Evolutionary conservation across 1,140 invertebrate species (phyloP), one percentile per base, ranked within the genome.

Genomic region (Cryptotermes secundus): DNA sequence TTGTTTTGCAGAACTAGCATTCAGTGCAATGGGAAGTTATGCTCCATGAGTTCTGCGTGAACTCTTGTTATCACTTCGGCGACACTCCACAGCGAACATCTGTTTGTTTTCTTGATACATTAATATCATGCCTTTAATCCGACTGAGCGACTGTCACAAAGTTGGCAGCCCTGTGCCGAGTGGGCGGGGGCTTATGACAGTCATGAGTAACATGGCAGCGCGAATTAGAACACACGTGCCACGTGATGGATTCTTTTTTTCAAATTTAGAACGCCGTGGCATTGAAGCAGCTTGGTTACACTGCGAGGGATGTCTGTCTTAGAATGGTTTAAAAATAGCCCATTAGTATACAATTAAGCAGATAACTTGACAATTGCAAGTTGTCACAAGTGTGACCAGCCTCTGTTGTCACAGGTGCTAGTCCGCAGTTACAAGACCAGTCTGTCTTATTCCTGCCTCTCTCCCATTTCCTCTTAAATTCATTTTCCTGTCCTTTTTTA

Each of bases 201-300:
- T 16, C 53, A 19, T 59, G 53, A 59, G 53, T 59, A 59, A 22
- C 53, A n/a, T 14, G 0, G 53, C 53, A 19, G 22, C 53, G 53
- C 53, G 53, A 59, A 59, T 59, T 59, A 59, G 53, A 59, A 59
- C 53, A 59, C 53, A 59, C 53, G 53, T 59, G 53, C 53, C 53
- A 59, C 53, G 53, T 59, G 53, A 59, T 16, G 53, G 26, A 59
- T 59, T 59, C 53, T 59, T 59, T 59, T 59, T 59, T 59, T 59
- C 53, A 59, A 59, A 59, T 59, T 59, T 59, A 59, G 53, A 59
- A 59, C 53, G 53, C 53, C 53, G 53, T 59, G 53, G 53, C 53
- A 59, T 59, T 59, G 53, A 59, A 59, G 53, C 53, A 24, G 19
- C 53, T 59, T 59, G 26, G 26, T n/a, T 59, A 59, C 53, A 24